Evolutionary conservation across 2,113 vertebrate genomes (phyloP).

Genomic region (Triplophysa rosa): DNA sequence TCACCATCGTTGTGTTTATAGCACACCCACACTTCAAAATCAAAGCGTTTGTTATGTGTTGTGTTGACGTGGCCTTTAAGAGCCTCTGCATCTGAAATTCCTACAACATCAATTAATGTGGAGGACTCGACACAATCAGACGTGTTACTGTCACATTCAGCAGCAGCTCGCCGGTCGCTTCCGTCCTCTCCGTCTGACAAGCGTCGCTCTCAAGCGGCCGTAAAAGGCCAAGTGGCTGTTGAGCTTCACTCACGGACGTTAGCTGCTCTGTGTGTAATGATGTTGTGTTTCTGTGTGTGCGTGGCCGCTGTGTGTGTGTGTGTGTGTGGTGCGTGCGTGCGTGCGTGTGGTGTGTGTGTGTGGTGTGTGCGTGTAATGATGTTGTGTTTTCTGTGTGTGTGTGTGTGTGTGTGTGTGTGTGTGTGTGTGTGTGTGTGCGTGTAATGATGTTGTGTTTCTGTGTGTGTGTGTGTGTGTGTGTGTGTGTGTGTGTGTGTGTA

Average conservation of each 20-base stretch:
- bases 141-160: neutral
- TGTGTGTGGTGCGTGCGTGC: neutral
- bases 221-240: slow-evolving; percentile 59
- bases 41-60: neutral
- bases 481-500: no score
- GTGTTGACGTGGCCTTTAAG: neutral
- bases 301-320: no score
- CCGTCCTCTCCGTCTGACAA: neutral
- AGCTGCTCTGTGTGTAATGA: neutral
- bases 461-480: no score
- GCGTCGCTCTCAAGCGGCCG: neutral
- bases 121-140: no score
- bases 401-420: no score
- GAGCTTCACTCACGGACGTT: slow-evolving; percentile 40
- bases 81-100: neutral
- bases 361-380: no score
- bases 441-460: neutral
- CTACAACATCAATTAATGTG: neutral
- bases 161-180: no score
- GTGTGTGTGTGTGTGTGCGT: neutral
- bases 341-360: no score
- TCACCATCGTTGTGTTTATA: no score
- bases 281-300: no score
- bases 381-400: no score
- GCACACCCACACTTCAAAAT: no score